A percentile compares a stretch with the other conserved stretches of the same genome.
These are phyloP conservation scores for Athalia rosae DNA, from an alignment of 2,888 invertebrate species.

Conservation along the genomic window DNA sequence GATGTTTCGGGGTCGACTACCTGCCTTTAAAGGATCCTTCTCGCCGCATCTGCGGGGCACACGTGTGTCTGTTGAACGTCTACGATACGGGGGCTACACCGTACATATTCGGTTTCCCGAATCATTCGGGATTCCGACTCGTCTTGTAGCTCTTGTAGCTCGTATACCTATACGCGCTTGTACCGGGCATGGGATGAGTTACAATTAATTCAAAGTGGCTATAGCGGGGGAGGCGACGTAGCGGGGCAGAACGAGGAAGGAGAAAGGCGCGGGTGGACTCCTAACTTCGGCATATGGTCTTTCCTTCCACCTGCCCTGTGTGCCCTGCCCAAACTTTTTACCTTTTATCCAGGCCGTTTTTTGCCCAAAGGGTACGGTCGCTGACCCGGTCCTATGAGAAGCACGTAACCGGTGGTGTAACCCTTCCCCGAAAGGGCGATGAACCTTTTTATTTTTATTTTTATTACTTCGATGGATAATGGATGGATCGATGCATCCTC, in stretches of 20 bases:
- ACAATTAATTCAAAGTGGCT: conserved; percentile 38
- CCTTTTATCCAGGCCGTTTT: conserved; percentile 51
- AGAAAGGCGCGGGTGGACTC: conserved; percentile 67
- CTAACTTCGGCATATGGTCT: conserved; percentile 68
- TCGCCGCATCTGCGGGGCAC: conserved; percentile 3
- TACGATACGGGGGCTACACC: background rate
- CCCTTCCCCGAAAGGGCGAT: conserved; percentile 59
- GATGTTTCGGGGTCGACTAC: conserved; percentile 14
- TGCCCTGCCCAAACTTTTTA: conserved; percentile 57
- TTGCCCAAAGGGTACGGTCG: conserved; percentile 59
- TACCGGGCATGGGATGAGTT: conserved; percentile 38
- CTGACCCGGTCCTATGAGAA: conserved; percentile 54
- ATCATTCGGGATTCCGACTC: conserved; percentile 22
- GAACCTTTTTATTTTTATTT: conserved; percentile 61
- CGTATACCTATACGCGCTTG: background rate
- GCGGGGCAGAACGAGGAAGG: conserved; percentile 55
- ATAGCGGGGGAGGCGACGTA: conserved; percentile 3
- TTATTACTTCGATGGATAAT: conserved; percentile 51
- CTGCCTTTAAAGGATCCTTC: conserved; percentile 18
- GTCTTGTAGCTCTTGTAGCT: background rate
- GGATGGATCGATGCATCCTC: conserved; percentile 41
- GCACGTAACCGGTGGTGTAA: conserved; percentile 47
- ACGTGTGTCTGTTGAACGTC: conserved; percentile 9
- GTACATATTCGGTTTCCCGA: conserved; percentile 1
- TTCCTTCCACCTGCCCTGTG: conserved; percentile 64